Percentiles rank a stretch among this genome's conserved stretches.
Conservation (phyloP, 2,113 vertebrate genomes). For the Calidris pygmaea region DNA sequence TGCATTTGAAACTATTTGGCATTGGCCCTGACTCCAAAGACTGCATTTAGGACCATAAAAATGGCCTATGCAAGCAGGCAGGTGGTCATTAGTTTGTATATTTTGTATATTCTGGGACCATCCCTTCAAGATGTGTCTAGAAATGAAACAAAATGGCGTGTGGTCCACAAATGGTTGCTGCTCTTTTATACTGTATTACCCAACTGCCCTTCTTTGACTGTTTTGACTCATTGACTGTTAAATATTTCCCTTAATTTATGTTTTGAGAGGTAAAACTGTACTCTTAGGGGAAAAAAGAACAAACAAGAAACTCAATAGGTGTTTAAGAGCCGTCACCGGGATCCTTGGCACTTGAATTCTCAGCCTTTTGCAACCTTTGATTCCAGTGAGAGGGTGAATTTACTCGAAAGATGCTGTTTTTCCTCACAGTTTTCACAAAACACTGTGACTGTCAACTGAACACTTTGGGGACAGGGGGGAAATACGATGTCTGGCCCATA, state of each 20-base stretch:
- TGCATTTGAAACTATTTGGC: slow-evolving; percentile 75
- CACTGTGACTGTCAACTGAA: slow-evolving; percentile 72
- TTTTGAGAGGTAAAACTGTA: slow-evolving; percentile 76
- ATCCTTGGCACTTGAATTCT: slow-evolving; percentile 76
- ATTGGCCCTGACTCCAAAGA: slow-evolving; percentile 81
- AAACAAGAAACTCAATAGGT: slow-evolving; percentile 67
- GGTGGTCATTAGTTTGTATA: slow-evolving; percentile 80
- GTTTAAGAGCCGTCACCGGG: slow-evolving; percentile 70
- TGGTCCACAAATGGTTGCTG: slow-evolving; percentile 76
- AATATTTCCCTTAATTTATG: slow-evolving; percentile 72
- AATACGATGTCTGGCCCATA: slow-evolving; percentile 71
- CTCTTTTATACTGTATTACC: slow-evolving; percentile 74
- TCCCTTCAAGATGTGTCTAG: slow-evolving; percentile 73
- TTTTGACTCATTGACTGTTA: slow-evolving; percentile 84
- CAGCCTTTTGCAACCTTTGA: slow-evolving; percentile 69
- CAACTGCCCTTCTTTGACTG: slow-evolving; percentile 78
- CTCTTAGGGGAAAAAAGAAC: slow-evolving; percentile 50
- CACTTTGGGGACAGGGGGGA: slow-evolving; percentile 40
- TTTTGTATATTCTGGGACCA: slow-evolving; percentile 83
- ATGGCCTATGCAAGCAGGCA: slow-evolving; percentile 77
- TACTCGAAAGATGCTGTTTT: slow-evolving; percentile 63
- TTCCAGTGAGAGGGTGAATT: slow-evolving; percentile 71
- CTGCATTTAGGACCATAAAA: slow-evolving; percentile 78
- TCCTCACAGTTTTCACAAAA: slow-evolving; percentile 69
- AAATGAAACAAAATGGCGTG: slow-evolving; percentile 67